These are phyloP conservation scores for Philereme vetulata DNA, from an alignment of 2,888 invertebrate species.

Conservation along the genomic window DNA sequence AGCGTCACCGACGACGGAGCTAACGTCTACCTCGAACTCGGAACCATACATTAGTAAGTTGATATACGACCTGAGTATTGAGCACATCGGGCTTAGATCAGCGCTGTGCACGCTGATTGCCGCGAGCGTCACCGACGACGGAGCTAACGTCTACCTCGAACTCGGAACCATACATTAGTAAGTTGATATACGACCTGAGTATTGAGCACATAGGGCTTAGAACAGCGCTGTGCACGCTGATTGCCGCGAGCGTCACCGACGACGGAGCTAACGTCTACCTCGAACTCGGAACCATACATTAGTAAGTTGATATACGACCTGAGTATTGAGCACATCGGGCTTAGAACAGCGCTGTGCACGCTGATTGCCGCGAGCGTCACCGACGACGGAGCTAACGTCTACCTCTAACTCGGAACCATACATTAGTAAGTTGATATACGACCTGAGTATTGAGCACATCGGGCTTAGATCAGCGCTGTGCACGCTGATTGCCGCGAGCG, in stretches of 20 bases:
- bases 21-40: slow-evolving; percentile 63
- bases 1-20: slow-evolving; percentile 72
- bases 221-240: slow-evolving; percentile 65
- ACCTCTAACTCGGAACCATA: slow-evolving; percentile 64
- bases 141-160: slow-evolving; percentile 65
- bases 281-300: slow-evolving; percentile 66
- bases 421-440: slow-evolving; percentile 58
- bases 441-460: slow-evolving; percentile 63
- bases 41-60: slow-evolving; percentile 69
- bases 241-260: slow-evolving; percentile 62
- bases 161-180: slow-evolving; percentile 72
- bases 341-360: slow-evolving; percentile 68
- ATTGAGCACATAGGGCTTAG: slow-evolving; percentile 70
- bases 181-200: slow-evolving; percentile 45
- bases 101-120: slow-evolving; percentile 65
- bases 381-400: slow-evolving; percentile 68
- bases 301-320: slow-evolving; percentile 55
- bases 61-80: slow-evolving; percentile 49
- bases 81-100: slow-evolving; percentile 70
- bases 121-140: slow-evolving; percentile 66
- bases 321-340: slow-evolving; percentile 64
- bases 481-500: slow-evolving; percentile 59
- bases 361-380: slow-evolving; percentile 64
- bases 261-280: slow-evolving; percentile 70
- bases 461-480: slow-evolving; percentile 72